Evolutionary conservation across 1,140 invertebrate species (phyloP).

Genomic region (Mycetomoellerius zeteki): DNA sequence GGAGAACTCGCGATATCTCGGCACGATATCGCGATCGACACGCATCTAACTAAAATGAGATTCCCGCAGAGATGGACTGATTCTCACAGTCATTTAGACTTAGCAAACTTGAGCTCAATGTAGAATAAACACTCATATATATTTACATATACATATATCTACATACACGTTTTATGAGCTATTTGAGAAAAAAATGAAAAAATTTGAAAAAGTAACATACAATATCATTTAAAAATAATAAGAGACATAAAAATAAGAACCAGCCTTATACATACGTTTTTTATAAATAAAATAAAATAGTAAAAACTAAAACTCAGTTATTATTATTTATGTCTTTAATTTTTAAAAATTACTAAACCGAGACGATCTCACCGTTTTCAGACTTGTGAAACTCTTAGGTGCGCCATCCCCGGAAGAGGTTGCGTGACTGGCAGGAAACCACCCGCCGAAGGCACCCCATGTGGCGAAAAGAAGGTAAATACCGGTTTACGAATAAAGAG

Average conservation of each 20-base stretch:
- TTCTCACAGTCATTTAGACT: neutral
- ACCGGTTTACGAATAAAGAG: slow-evolving; percentile 56
- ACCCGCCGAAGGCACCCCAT: slow-evolving; percentile 89
- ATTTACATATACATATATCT: neutral
- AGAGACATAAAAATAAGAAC: neutral
- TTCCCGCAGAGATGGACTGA: neutral
- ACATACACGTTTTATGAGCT: neutral
- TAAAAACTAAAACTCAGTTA: neutral
- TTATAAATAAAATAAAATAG: neutral
- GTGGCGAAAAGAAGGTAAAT: slow-evolving; percentile 85
- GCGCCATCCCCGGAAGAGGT: slow-evolving; percentile 87
- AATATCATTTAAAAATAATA: slow-evolving; percentile 7
- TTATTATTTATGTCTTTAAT: neutral
- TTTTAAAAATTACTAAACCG: neutral
- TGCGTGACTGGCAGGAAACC: slow-evolving; percentile 86
- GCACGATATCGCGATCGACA: slow-evolving; percentile 64
- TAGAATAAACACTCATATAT: neutral
- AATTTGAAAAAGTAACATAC: neutral
- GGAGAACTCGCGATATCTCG: slow-evolving; percentile 46
- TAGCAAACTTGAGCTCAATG: neutral
- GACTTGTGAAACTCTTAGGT: slow-evolving; percentile 87
- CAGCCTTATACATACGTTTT: neutral
- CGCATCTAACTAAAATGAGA: slow-evolving; percentile 44
- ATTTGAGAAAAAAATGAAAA: neutral
- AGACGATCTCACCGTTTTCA: slow-evolving; percentile 67